phyloP scores from a whole-genome alignment of 1,140 invertebrate genomes.

The Pogonomyrmex californicus region DNA sequence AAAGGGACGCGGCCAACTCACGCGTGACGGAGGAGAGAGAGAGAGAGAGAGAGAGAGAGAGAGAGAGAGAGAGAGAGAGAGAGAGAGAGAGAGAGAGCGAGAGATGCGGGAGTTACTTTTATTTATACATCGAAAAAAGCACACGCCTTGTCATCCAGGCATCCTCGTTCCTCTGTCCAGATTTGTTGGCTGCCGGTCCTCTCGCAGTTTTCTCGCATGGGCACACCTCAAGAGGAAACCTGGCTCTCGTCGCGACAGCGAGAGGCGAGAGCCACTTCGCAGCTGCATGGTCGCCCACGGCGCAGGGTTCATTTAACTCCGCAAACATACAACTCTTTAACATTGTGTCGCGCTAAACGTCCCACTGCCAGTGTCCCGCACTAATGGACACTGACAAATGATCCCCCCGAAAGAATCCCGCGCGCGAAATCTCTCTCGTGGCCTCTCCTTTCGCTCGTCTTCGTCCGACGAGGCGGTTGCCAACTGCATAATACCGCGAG shows the following conservation, averaged over 20 bases:
- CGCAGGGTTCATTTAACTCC: slow-evolving; percentile 77
- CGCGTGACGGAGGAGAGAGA: slow-evolving; percentile 2
- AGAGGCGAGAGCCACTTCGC: slow-evolving; percentile 54
- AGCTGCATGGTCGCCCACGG: slow-evolving; percentile 78
- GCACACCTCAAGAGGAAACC: slow-evolving; percentile 75
- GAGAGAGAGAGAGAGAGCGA: slow-evolving; percentile 2
- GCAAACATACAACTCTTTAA: slow-evolving; percentile 80
- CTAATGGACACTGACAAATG: slow-evolving; percentile 79
- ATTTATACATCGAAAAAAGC: slow-evolving; percentile 67
- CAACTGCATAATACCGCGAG: slow-evolving; percentile 29
- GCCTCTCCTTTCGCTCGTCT: neutral
- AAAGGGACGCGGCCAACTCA: slow-evolving; percentile 40
- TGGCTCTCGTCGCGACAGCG: slow-evolving; percentile 48
- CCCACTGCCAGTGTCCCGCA: slow-evolving; percentile 59
- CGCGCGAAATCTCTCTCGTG: slow-evolving; percentile 31
- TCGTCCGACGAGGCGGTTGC: slow-evolving; percentile 3
- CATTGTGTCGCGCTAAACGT: slow-evolving; percentile 76
- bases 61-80: neutral
- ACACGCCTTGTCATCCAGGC: slow-evolving; percentile 58
- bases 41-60: neutral
- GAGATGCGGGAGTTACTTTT: slow-evolving; percentile 67
- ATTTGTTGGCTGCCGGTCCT: slow-evolving; percentile 4
- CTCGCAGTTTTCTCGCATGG: slow-evolving; percentile 76
- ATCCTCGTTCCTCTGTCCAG: slow-evolving; percentile 34
- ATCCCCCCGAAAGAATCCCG: slow-evolving; percentile 57